A percentile compares a stretch with the other conserved stretches of the same genome.
phyloP scores from a whole-genome alignment of 2,113 vertebrate genomes.

The Elaphurus davidianus region DNA sequence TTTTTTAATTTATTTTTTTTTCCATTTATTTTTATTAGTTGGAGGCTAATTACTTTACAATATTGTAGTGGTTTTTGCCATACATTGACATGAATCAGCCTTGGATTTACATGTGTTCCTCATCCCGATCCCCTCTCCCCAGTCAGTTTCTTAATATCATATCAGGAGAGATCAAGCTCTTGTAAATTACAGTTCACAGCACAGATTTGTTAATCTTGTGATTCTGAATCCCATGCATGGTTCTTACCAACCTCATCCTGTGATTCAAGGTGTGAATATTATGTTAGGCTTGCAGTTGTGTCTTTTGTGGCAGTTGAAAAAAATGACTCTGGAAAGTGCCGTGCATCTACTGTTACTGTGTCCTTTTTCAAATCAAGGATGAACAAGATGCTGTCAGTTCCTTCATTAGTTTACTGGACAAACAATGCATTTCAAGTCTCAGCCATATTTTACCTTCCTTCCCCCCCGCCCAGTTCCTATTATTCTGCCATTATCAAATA shows the following conservation, averaged over 20 bases:
- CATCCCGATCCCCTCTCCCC: neutral
- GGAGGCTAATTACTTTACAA: too few species aligned
- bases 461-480: neutral
- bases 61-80: too few species aligned
- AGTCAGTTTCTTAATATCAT: neutral
- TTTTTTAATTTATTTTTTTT: too few species aligned
- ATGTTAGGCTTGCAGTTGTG: neutral
- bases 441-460: neutral
- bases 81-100: too few species aligned
- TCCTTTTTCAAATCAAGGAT: neutral
- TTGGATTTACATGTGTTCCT: too few species aligned
- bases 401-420: neutral
- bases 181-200: neutral
- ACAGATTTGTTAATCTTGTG: neutral
- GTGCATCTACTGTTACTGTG: neutral
- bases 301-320: neutral
- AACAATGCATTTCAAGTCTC: neutral
- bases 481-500: neutral
- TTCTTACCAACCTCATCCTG: neutral
- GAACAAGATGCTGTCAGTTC: neutral
- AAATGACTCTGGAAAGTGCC: neutral
- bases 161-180: neutral
- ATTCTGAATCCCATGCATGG: neutral
- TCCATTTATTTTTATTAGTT: too few species aligned
- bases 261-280: neutral